phyloP scores from a whole-genome alignment of 2,113 vertebrate genomes.

The Antigone vipio region DNA sequence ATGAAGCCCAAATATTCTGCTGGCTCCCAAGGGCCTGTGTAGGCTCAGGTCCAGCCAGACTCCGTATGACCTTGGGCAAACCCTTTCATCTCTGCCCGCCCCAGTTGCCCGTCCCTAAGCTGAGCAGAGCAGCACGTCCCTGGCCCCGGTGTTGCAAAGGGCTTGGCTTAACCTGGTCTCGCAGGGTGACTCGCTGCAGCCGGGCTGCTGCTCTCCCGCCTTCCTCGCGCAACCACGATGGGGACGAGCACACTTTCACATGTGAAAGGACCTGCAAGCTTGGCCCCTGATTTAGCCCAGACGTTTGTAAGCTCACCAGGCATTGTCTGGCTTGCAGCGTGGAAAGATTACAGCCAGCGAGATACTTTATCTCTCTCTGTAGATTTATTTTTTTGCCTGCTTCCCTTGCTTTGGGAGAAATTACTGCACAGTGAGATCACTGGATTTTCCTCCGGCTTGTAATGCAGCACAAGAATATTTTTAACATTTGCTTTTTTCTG shows the following conservation, averaged over 20 bases:
- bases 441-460: constrained; percentile 63
- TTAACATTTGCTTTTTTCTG: constrained; percentile 11
- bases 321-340: constrained; percentile 46
- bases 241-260: background rate
- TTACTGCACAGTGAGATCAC: constrained; percentile 58
- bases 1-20: background rate
- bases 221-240: fast-evolving
- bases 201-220: background rate
- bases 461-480: constrained; percentile 36
- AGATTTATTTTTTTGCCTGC: constrained; percentile 53
- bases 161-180: background rate
- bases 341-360: constrained; percentile 50
- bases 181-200: background rate
- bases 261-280: background rate
- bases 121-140: background rate
- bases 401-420: constrained; percentile 67
- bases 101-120: background rate
- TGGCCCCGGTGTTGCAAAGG: background rate
- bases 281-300: constrained; percentile 16
- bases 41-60: background rate
- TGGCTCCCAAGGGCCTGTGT: no score
- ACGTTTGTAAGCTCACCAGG: constrained; percentile 52
- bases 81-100: background rate
- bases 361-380: constrained; percentile 69
- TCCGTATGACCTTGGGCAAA: background rate